Evolutionary conservation across 2,888 invertebrate species (phyloP).

Genomic region (Erebia ligea): DNA sequence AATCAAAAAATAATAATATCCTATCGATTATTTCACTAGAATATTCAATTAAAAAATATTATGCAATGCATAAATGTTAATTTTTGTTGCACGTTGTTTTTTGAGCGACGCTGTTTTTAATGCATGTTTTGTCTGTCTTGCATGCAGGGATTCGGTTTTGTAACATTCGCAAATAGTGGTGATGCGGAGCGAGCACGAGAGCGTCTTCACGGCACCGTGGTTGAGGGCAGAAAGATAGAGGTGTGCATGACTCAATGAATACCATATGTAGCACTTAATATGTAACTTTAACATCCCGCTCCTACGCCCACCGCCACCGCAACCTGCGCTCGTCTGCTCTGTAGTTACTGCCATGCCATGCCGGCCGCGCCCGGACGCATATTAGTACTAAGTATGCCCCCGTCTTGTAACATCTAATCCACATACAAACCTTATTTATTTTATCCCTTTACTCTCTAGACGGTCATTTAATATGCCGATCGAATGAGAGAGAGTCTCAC

Average conservation of each 20-base stretch:
- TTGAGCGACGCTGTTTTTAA: slow-evolving; percentile 92
- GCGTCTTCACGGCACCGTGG: slow-evolving; percentile 99
- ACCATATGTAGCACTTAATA: slow-evolving; percentile 81
- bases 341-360: slow-evolving; percentile 81
- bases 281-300: slow-evolving; percentile 87
- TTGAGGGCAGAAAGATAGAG: slow-evolving; percentile 99
- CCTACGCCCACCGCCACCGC: slow-evolving; percentile 81
- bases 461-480: slow-evolving; percentile 86
- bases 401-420: slow-evolving; percentile 68
- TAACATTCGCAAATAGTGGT: slow-evolving; percentile 99
- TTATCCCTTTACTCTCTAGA: slow-evolving; percentile 86
- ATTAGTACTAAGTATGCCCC: slow-evolving; percentile 77
- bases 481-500: slow-evolving; percentile 82
- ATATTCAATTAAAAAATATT: slow-evolving; percentile 73
- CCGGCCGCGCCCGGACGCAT: slow-evolving; percentile 45
- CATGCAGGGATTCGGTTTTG: slow-evolving; percentile 99
- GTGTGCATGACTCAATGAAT: slow-evolving; percentile 95
- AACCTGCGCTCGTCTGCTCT: slow-evolving; percentile 82
- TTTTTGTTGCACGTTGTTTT: slow-evolving; percentile 91
- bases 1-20: slow-evolving; percentile 71
- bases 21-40: slow-evolving; percentile 78
- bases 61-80: slow-evolving; percentile 85
- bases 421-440: slow-evolving; percentile 83
- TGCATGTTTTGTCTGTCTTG: slow-evolving; percentile 98
- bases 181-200: slow-evolving; percentile 99